Conservation (phyloP, 1,140 invertebrate genomes). For the Whitmania pigra region DNA sequence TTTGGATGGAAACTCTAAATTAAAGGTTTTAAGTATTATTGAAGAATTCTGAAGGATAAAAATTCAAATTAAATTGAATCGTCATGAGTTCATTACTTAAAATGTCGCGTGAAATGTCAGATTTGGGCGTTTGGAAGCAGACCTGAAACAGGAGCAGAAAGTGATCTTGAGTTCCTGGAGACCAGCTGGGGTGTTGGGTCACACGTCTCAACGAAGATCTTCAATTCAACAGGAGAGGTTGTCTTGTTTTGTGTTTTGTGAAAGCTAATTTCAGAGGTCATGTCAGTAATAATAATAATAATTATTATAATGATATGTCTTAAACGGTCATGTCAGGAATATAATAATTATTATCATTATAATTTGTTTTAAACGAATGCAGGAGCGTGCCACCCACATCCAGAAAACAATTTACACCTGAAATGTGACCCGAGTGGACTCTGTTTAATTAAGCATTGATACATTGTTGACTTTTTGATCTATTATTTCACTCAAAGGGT, state of each 20-base stretch:
- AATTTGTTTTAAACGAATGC: neutral
- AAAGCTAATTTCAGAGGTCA: constrained; percentile 6
- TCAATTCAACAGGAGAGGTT: constrained; percentile 40
- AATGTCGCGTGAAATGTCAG: neutral
- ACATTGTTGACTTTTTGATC: too few relatives aligned
- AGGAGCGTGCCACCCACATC: constrained; percentile 39
- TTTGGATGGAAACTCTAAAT: neutral
- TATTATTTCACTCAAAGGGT: too few relatives aligned
- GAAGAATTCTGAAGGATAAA: too few relatives aligned
- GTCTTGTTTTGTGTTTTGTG: constrained; percentile 19
- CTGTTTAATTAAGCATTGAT: too few relatives aligned
- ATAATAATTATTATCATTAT: too few relatives aligned
- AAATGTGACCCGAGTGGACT: neutral
- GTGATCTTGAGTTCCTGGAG: constrained; percentile 23
- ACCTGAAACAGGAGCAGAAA: constrained; percentile 5
- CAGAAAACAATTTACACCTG: constrained; percentile 37
- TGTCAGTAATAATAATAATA: too few relatives aligned
- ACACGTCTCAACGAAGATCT: constrained; percentile 37
- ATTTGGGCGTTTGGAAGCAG: constrained; percentile 22
- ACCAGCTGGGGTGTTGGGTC: constrained; percentile 38
- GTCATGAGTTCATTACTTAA: neutral
- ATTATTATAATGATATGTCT: too few relatives aligned
- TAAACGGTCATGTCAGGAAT: too few relatives aligned
- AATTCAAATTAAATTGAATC: neutral
- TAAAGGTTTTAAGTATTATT: constrained; percentile 3